Evolutionary conservation across 2,888 invertebrate species (phyloP), one percentile per base, ranked within the genome.

Genomic region (Bursaphelenchus okinawaensis): DNA sequence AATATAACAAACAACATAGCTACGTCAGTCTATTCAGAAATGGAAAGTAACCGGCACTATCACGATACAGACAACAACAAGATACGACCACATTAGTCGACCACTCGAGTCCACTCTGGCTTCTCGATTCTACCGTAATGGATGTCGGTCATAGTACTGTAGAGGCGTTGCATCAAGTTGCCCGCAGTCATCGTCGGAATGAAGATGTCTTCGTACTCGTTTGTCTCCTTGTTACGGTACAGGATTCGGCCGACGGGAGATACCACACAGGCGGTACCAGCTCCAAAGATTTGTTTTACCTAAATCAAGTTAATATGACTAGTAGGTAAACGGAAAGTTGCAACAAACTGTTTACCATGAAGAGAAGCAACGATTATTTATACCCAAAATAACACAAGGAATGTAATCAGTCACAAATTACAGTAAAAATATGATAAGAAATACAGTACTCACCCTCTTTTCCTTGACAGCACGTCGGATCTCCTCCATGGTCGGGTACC

Each of bases 251-350:
- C 89, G 63, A 98, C 89, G 0, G 98, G 96, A 79, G 91, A 91
- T 20, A 99, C 90, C 56, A 94, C 87, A 77, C 92, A 92, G 0
- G 98, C 98, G 24, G 98, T 98, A 63, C 98, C 98, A n/a, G 93
- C 88, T 65, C 96, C 98, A 84, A 98, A 99, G 84, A 96, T 87
- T 85, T 98, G 98, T 74, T 93, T 83, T 73, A 98, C 84, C 94
- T 95, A 66, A 31, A 31, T 19, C 22, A 64, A 22, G 1, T 22
- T 9, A 19, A 19, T 24, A 8, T n/a, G 58, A 56, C 12, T 60
- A 19, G 27, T 61, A 57, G 27, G n/a, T 12, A 27, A 23, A 23
- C 20, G 23, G 8, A 9, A 19, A 40, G 20, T 24, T 50, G 20
- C n/a, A n/a, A n/a, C n/a, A n/a, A n/a, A n/a, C 26, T 16, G 22